phyloP scores from a whole-genome alignment of 2,888 invertebrate genomes.

The Tiliacea citrago region DNA sequence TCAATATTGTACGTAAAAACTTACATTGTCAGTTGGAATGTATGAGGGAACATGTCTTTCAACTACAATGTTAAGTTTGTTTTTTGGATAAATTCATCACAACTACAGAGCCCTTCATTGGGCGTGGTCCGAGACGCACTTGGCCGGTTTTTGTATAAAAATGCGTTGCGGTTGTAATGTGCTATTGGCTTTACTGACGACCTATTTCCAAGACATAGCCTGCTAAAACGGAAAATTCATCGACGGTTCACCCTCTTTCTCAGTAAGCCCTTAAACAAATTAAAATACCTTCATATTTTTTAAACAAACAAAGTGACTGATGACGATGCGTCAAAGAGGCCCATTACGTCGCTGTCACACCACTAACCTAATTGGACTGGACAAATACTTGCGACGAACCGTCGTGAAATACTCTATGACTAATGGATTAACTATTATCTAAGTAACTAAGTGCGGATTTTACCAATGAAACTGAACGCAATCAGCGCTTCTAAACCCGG shows the following conservation, averaged over 20 bases:
- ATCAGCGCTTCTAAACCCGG: no score
- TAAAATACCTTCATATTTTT: conserved; percentile 39
- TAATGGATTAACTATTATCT: conserved; percentile 52
- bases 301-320: conserved; percentile 46
- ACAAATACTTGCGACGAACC: conserved; percentile 9
- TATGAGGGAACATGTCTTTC: no score
- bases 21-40: no score
- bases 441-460: not conserved
- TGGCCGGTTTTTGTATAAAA: not conserved
- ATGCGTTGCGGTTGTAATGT: not conserved
- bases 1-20: no score
- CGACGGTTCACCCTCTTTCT: conserved; percentile 7
- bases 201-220: not conserved
- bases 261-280: conserved; percentile 32
- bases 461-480: no score
- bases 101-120: no score
- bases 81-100: no score
- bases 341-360: conserved; percentile 16
- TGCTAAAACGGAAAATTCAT: conserved; percentile 26
- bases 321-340: conserved; percentile 40
- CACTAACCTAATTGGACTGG: conserved; percentile 54
- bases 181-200: not conserved
- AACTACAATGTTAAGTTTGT: no score
- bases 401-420: conserved; percentile 38
- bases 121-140: no score